Conservation (phyloP, 1,140 invertebrate species). For the Paraescarpia echinospica region DNA sequence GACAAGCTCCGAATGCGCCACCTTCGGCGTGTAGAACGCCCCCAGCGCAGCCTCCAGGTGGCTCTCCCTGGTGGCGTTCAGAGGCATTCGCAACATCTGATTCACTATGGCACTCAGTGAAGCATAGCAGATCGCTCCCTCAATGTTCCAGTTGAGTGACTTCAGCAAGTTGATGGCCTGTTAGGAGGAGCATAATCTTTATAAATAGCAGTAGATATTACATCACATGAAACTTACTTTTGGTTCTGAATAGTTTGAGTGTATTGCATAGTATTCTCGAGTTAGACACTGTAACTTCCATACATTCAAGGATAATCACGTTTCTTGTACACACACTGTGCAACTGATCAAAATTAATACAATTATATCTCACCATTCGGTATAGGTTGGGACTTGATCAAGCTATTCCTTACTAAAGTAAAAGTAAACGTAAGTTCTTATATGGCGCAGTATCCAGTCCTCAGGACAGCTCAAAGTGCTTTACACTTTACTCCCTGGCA, state of each 20-base stretch:
- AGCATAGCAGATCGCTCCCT: conserved; percentile 69
- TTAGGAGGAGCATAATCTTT: background rate
- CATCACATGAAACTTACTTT: background rate
- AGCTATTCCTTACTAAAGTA: too few species aligned
- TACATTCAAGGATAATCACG: too few species aligned
- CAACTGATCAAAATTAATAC: too few species aligned
- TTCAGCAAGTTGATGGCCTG: conserved; percentile 69
- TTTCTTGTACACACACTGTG: too few species aligned
- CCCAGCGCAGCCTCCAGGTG: conserved; percentile 72
- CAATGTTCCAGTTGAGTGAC: conserved; percentile 73
- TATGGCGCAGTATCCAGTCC: too few species aligned
- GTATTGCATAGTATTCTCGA: too few species aligned
- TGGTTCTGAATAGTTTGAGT: too few species aligned
- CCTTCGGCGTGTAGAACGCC: conserved; percentile 69
- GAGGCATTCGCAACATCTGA: conserved; percentile 68
- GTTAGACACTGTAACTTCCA: background rate
- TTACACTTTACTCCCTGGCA: too few species aligned
- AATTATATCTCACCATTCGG: too few species aligned
- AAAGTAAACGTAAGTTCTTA: too few species aligned
- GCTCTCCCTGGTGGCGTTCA: conserved; percentile 68
- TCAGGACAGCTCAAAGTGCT: too few species aligned
- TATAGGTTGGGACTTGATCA: too few species aligned
- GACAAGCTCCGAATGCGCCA: conserved; percentile 68
- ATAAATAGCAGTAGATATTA: conserved; percentile 9
- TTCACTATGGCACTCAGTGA: conserved; percentile 73